These are phyloP conservation scores for Acanthosepion lycidas DNA, from an alignment of 2,888 invertebrate genomes.

Conservation along the genomic window DNA sequence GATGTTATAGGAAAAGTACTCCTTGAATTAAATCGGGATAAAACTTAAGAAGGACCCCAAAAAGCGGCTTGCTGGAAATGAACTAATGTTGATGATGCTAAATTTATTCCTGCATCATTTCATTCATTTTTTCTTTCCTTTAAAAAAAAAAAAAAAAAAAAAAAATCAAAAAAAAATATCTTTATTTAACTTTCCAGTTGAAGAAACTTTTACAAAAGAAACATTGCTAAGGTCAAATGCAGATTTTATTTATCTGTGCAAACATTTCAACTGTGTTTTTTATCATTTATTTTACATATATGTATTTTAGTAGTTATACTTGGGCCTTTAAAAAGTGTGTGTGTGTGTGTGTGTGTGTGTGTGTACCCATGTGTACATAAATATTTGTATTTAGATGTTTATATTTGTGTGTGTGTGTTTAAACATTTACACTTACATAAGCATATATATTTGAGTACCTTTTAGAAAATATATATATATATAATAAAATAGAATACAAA, in stretches of 20 bases:
- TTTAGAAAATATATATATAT: too few relatives aligned
- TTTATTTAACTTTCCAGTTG: background rate
- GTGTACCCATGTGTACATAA: background rate
- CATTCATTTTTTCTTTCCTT: background rate
- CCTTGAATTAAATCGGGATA: background rate
- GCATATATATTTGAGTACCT: too few relatives aligned
- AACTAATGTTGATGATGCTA: background rate
- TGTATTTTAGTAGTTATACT: background rate
- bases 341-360: background rate
- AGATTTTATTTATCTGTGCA: background rate
- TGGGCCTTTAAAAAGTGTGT: background rate
- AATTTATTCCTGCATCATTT: background rate
- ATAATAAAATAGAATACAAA: too few relatives aligned
- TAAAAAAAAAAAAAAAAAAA: background rate
- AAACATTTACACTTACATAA: too few relatives aligned
- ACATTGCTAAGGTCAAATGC: background rate
- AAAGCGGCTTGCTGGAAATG: background rate
- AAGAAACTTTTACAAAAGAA: background rate
- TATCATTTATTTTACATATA: background rate
- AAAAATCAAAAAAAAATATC: too few relatives aligned
- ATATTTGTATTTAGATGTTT: background rate
- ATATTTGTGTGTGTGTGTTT: too few relatives aligned
- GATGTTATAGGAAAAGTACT: background rate
- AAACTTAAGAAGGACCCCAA: background rate
- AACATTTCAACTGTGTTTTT: conserved; percentile 6